These are phyloP conservation scores for Pheosia tremula DNA, from an alignment of 2,888 invertebrate genomes.

Conservation along the genomic window DNA sequence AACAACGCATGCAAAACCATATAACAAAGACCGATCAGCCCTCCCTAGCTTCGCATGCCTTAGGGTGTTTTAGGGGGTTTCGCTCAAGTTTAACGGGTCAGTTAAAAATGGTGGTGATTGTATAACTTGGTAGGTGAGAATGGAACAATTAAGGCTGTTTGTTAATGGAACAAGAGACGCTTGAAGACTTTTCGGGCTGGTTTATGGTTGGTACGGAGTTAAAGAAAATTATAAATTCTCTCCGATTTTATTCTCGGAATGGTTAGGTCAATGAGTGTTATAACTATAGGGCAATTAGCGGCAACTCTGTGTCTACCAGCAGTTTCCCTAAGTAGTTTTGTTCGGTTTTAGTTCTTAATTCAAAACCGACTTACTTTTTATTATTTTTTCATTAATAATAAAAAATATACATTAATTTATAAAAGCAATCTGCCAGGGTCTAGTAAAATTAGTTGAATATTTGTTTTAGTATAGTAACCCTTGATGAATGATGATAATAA, in stretches of 20 bases:
- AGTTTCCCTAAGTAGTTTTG: no score
- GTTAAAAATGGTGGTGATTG: conserved; percentile 16
- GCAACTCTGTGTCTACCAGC: no score
- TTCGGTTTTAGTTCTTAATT: not conserved
- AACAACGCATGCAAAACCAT: conserved; percentile 43
- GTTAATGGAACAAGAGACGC: conserved; percentile 53
- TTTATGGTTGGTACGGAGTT: conserved; percentile 3
- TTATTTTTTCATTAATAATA: no score
- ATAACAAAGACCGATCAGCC: conserved; percentile 4
- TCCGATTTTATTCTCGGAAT: not conserved
- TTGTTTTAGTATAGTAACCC: no score
- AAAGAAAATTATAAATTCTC: not conserved
- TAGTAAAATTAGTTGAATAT: no score
- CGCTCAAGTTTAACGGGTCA: not conserved
- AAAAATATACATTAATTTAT: no score
- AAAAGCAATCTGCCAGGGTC: no score
- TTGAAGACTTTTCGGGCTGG: conserved; percentile 45
- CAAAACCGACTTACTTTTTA: not conserved
- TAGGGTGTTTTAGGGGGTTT: not conserved
- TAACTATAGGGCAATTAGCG: no score
- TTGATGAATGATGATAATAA: no score
- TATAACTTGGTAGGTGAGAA: conserved; percentile 41
- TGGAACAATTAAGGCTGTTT: conserved; percentile 55
- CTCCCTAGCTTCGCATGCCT: not conserved
- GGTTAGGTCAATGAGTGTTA: not conserved